Conservation (phyloP, 2,113 vertebrate genomes). For the Nansenia antarctica region DNA sequence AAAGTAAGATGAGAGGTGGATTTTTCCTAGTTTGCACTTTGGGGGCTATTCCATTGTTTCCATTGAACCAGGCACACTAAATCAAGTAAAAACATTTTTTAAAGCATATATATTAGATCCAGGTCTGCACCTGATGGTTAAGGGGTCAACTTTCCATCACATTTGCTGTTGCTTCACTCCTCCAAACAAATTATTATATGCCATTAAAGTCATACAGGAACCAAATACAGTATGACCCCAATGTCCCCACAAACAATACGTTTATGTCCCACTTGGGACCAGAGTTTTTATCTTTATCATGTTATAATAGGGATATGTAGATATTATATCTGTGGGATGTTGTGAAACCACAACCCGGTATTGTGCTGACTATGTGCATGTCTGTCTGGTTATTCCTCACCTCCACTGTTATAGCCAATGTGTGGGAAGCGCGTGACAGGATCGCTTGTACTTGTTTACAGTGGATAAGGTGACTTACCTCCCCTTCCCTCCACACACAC, state of each 20-base stretch:
- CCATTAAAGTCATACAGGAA: neutral
- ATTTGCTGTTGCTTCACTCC: neutral
- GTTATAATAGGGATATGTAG: constrained; percentile 63
- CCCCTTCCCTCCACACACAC: neutral
- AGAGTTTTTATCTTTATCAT: constrained; percentile 34
- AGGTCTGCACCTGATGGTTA: no score
- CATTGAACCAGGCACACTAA: no score
- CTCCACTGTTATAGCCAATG: constrained; percentile 62
- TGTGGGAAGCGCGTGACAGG: constrained; percentile 45
- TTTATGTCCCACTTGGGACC: constrained; percentile 54
- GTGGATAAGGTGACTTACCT: constrained; percentile 32
- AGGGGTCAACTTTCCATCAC: no score
- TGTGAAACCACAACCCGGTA: constrained; percentile 59
- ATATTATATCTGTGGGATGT: constrained; percentile 66
- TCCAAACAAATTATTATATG: neutral
- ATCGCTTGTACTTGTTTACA: constrained; percentile 33
- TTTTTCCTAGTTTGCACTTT: no score
- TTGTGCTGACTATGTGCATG: constrained; percentile 64
- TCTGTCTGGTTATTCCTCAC: constrained; percentile 49
- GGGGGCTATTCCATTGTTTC: no score
- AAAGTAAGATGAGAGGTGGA: no score
- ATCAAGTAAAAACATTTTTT: no score
- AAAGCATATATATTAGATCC: no score
- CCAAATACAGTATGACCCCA: constrained; percentile 25
- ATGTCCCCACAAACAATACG: constrained; percentile 62